These are phyloP conservation scores for Notiomystis cincta DNA, from an alignment of 2,113 vertebrate genomes.

Conservation along the genomic window DNA sequence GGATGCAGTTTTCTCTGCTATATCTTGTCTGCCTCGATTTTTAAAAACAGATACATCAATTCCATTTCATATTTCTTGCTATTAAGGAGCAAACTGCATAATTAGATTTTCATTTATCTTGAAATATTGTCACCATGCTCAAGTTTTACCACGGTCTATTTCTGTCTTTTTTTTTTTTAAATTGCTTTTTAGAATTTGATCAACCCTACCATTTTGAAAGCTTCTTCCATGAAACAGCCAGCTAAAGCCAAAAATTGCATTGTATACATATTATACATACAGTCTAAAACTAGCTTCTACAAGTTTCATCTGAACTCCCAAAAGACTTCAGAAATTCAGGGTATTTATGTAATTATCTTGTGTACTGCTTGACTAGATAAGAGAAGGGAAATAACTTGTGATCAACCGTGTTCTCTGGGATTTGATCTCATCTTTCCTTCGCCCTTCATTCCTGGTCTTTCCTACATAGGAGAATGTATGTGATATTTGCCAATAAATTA, in stretches of 20 bases:
- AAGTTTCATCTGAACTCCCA: neutral
- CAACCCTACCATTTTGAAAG: neutral
- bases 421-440: neutral
- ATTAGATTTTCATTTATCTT: conserved; percentile 12
- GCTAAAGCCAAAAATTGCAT: neutral
- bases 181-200: neutral
- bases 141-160: neutral
- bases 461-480: neutral
- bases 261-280: neutral
- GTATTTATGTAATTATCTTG: neutral
- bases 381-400: neutral
- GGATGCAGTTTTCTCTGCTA: neutral
- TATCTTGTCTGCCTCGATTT: neutral
- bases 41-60: neutral
- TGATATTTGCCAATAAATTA: neutral
- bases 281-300: neutral
- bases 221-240: neutral
- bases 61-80: neutral
- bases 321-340: neutral
- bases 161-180: neutral
- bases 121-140: neutral
- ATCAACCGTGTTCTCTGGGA: accelerated
- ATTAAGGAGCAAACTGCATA: neutral
- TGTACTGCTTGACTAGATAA: neutral
- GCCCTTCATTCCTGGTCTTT: neutral